Evolutionary conservation across 2,888 invertebrate species (phyloP).

Genomic region (Hypolimnas misippus): DNA sequence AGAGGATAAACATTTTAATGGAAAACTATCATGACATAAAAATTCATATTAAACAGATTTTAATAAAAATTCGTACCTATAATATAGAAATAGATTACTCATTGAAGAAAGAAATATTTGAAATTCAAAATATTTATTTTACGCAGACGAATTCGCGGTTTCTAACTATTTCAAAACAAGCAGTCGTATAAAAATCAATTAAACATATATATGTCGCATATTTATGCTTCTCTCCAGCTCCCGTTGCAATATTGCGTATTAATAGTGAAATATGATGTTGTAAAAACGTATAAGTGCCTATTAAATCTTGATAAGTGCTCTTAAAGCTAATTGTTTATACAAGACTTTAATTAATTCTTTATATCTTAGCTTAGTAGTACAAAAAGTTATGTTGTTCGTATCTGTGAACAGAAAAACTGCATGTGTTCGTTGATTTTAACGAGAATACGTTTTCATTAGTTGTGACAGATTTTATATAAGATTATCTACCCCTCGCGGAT

Average conservation of each 20-base stretch:
- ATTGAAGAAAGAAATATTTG: no score
- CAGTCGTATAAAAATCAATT: conserved; percentile 35
- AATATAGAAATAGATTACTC: no score
- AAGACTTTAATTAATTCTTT: conserved; percentile 30
- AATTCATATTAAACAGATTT: no score
- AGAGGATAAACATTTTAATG: no score
- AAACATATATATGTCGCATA: conserved; percentile 28
- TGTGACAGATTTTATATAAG: no score
- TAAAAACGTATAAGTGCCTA: conserved; percentile 33
- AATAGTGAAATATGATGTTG: conserved; percentile 30
- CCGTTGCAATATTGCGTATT: conserved; percentile 30
- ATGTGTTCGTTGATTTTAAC: not conserved
- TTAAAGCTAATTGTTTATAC: conserved; percentile 34
- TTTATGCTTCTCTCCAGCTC: conserved; percentile 30
- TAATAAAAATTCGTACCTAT: no score
- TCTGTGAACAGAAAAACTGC: not conserved
- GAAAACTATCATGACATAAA: no score
- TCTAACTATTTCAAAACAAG: not conserved
- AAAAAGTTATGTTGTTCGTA: conserved; percentile 10
- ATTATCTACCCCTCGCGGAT: no score
- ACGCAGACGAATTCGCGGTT: no score
- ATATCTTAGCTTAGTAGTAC: conserved; percentile 6
- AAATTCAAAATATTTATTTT: no score
- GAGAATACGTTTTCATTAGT: no score
- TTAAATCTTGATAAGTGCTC: conserved; percentile 31